phyloP scores from a whole-genome alignment of 2,888 invertebrate genomes.

The Aphelenchoides bicaudatus region DNA sequence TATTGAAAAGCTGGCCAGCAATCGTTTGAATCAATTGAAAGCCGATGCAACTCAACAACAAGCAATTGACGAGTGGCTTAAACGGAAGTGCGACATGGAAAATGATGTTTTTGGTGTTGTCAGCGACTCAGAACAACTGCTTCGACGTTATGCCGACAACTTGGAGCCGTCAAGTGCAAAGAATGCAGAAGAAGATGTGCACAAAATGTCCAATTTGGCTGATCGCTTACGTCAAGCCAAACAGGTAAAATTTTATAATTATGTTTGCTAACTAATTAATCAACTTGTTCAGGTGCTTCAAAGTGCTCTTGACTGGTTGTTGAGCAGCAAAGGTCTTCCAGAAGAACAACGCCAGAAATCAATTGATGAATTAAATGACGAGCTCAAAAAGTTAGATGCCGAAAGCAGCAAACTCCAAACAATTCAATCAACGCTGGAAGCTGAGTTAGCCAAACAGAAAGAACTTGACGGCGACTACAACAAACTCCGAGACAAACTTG shows the following conservation, averaged over 20 bases:
- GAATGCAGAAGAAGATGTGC: not conserved
- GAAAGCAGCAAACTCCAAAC: not conserved
- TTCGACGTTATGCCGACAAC: not conserved
- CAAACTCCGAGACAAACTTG: not conserved
- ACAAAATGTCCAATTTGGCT: not conserved
- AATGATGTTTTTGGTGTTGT: not conserved
- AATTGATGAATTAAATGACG: not conserved
- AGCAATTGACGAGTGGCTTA: conserved; percentile 19
- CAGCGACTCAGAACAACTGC: not conserved
- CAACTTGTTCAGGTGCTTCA: not conserved
- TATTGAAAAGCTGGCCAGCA: not conserved
- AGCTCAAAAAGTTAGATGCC: not conserved
- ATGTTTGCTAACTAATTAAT: no score
- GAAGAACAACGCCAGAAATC: not conserved
- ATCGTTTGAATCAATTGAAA: not conserved
- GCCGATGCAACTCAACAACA: not conserved
- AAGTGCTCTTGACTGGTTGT: conserved; percentile 2
- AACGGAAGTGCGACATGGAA: conserved; percentile 18
- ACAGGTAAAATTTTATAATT: no score
- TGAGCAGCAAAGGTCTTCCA: not conserved
- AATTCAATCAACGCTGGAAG: conserved; percentile 6
- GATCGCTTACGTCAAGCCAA: not conserved
- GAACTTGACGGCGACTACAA: conserved; percentile 13
- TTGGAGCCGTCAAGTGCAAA: not conserved
- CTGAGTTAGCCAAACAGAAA: conserved; percentile 7